phyloP scores from a whole-genome alignment of 2,888 invertebrate species.

The Xanthia icteritia region DNA sequence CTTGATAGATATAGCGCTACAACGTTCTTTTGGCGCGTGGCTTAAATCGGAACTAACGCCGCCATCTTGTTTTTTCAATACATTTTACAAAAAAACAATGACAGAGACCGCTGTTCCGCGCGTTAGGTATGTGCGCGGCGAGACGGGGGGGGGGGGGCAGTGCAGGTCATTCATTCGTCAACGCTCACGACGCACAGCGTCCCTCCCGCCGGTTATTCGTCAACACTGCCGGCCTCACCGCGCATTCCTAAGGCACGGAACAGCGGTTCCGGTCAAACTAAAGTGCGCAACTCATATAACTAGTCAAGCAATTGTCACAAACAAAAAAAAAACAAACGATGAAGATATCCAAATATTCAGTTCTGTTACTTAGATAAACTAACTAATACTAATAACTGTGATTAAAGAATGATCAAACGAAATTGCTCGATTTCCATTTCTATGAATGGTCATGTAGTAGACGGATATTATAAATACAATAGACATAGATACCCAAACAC shows the following conservation, averaged over 20 bases:
- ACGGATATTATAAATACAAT: not conserved
- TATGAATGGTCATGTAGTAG: constrained; percentile 5
- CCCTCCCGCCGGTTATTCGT: too few relatives aligned
- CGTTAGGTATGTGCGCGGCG: too few relatives aligned
- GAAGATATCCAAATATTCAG: not conserved
- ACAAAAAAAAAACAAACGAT: not conserved
- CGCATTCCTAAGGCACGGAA: too few relatives aligned
- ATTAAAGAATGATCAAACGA: not conserved
- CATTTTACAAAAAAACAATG: not conserved
- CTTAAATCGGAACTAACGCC: not conserved
- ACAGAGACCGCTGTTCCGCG: too few relatives aligned
- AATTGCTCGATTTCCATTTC: not conserved
- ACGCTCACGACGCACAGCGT: too few relatives aligned
- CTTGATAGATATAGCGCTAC: not conserved
- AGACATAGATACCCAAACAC: too few relatives aligned
- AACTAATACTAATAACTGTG: too few relatives aligned
- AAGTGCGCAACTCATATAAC: not conserved
- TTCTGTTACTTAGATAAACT: not conserved
- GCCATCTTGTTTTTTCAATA: not conserved
- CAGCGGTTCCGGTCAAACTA: too few relatives aligned
- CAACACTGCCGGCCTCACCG: too few relatives aligned
- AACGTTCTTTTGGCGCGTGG: not conserved
- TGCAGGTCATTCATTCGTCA: too few relatives aligned
- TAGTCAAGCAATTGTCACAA: not conserved
- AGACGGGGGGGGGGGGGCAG: too few relatives aligned